phyloP scores from a whole-genome alignment of 2,113 vertebrate species.

The Chamaea fasciata region DNA sequence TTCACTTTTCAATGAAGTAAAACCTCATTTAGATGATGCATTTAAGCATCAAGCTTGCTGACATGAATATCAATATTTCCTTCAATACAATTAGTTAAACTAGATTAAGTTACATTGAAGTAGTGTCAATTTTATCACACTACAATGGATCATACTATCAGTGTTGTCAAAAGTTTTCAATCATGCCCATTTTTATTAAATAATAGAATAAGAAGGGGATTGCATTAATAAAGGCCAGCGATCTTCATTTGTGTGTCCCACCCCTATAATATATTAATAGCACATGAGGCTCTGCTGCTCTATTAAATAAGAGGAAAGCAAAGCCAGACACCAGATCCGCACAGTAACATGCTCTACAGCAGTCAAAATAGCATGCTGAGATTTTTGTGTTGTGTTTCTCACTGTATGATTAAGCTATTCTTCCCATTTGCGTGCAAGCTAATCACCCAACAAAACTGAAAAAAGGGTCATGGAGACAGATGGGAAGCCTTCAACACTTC shows the following conservation, averaged over 20 bases:
- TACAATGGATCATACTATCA: not conserved
- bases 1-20: slow-evolving; percentile 19
- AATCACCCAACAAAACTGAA: not conserved
- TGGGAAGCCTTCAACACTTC: not conserved
- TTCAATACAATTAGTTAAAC: slow-evolving; percentile 44
- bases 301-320: not conserved
- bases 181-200: not conserved
- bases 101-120: slow-evolving; percentile 13
- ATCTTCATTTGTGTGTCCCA: not conserved
- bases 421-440: not conserved
- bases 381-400: not conserved
- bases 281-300: not conserved
- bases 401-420: not conserved
- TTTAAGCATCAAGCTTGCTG: slow-evolving; percentile 17
- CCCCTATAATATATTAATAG: not conserved
- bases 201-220: not conserved
- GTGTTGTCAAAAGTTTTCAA: not conserved
- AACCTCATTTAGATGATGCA: slow-evolving; percentile 17
- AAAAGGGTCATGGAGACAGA: not conserved
- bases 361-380: not conserved
- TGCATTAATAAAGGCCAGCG: not conserved
- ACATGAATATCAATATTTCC: slow-evolving; percentile 33
- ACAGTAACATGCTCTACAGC: not conserved
- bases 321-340: not conserved
- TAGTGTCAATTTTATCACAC: not conserved